Conservation (phyloP, 2,888 invertebrate species). For the Copidosoma aretas region DNA sequence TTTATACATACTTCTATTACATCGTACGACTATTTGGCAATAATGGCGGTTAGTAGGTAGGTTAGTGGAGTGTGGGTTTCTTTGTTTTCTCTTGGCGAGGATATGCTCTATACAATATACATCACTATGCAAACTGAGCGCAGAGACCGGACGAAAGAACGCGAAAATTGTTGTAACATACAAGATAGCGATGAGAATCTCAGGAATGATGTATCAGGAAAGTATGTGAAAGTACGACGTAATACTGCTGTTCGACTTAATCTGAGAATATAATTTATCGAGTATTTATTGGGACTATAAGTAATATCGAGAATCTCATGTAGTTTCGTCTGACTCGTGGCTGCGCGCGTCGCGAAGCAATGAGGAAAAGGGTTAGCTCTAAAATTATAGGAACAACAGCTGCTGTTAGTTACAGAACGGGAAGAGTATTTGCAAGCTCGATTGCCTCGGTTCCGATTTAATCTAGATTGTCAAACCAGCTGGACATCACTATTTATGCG, state of each 20-base stretch:
- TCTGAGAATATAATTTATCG: too few relatives aligned
- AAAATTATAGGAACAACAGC: constrained; percentile 33
- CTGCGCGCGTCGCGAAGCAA: background rate
- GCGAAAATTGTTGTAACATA: too few relatives aligned
- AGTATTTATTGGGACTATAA: too few relatives aligned
- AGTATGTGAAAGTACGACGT: too few relatives aligned
- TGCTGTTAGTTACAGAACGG: constrained; percentile 9
- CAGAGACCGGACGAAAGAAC: too few relatives aligned
- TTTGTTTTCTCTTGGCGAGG: background rate
- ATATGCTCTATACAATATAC: background rate
- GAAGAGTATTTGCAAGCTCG: constrained; percentile 19
- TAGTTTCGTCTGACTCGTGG: background rate
- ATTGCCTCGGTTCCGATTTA: constrained; percentile 4
- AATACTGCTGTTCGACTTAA: too few relatives aligned
- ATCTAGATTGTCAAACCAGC: constrained; percentile 23
- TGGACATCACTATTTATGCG: constrained; percentile 30
- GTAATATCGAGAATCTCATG: too few relatives aligned
- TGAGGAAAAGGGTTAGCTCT: constrained; percentile 14
- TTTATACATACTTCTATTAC: background rate
- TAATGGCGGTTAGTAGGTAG: background rate
- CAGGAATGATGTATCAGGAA: too few relatives aligned
- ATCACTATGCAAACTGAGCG: too few relatives aligned
- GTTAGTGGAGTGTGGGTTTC: background rate
- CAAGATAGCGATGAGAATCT: too few relatives aligned
- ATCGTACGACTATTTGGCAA: constrained; percentile 32